phyloP scores from a whole-genome alignment of 1,140 invertebrate genomes.

The Listronotus bonariensis region DNA sequence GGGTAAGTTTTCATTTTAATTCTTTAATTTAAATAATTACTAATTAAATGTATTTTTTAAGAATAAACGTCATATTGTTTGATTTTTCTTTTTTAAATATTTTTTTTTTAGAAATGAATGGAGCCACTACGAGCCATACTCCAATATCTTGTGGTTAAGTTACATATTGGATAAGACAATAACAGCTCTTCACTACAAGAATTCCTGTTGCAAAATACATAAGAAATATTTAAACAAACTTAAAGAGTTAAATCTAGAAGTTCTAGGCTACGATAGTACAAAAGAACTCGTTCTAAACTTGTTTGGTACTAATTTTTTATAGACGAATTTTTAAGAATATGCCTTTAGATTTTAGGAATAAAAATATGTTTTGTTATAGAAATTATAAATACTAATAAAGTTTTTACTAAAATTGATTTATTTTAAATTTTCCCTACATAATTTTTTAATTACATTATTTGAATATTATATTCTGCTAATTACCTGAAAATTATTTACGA shows the following conservation, averaged over 20 bases:
- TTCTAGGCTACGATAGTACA: constrained; percentile 44
- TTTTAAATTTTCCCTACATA: no score
- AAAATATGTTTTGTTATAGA: not conserved
- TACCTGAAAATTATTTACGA: no score
- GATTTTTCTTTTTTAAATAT: constrained; percentile 24
- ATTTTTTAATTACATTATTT: no score
- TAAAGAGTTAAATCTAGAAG: constrained; percentile 38
- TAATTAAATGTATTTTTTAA: no score
- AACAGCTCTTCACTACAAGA: constrained; percentile 42
- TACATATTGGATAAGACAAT: constrained; percentile 82
- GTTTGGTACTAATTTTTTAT: constrained; percentile 28
- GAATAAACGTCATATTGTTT: constrained; percentile 19
- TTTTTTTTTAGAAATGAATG: constrained; percentile 77
- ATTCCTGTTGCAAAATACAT: constrained; percentile 43
- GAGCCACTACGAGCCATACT: constrained; percentile 77
- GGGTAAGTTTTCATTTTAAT: constrained; percentile 60
- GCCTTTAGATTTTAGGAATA: not conserved
- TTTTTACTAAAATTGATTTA: no score
- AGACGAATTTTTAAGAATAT: constrained; percentile 15
- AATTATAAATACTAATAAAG: no score
- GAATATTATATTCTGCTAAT: no score
- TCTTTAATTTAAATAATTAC: no score
- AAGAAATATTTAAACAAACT: constrained; percentile 41
- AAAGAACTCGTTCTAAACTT: constrained; percentile 41
- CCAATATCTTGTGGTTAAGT: constrained; percentile 89